Evolutionary conservation across 2,797 vertebrate species (phyloP).

Genomic region (Lagodon rhomboides): DNA sequence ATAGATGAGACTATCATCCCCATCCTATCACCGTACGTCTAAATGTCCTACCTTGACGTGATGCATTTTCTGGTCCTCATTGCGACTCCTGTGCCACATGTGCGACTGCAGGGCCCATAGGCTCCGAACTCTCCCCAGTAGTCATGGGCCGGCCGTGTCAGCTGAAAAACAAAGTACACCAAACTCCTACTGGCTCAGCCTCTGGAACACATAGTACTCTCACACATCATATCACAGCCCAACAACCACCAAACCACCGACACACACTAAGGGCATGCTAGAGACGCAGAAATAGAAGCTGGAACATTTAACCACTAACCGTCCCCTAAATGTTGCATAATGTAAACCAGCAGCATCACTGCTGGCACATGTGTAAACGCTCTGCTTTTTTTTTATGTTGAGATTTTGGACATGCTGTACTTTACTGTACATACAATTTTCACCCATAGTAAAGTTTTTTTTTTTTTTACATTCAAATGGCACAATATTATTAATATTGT

Average conservation of each 20-base stretch:
- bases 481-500: not conserved
- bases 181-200: not conserved
- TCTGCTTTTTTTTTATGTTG: not conserved
- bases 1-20: not conserved
- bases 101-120: slow-evolving; percentile 91
- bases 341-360: slow-evolving; percentile 17
- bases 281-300: slow-evolving; percentile 54
- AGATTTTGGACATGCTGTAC: slow-evolving; percentile 35
- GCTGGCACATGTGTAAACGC: not conserved
- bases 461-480: not conserved
- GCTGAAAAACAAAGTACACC: slow-evolving; percentile 51
- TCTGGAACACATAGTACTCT: slow-evolving; percentile 44
- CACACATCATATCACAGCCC: slow-evolving; percentile 24
- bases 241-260: slow-evolving; percentile 36
- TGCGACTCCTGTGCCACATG: slow-evolving; percentile 91
- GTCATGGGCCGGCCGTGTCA: slow-evolving; percentile 74
- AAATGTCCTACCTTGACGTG: slow-evolving; percentile 86
- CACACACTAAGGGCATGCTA: slow-evolving; percentile 43
- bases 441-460: not conserved
- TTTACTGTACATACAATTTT: not conserved
- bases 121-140: slow-evolving; percentile 91
- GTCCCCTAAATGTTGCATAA: slow-evolving; percentile 33
- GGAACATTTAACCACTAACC: slow-evolving; percentile 59
- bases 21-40: not conserved
- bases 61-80: slow-evolving; percentile 88